Base-by-base conservation (phyloP, 2,888 invertebrate genomes). In the Hecatera dysodea region DNA sequence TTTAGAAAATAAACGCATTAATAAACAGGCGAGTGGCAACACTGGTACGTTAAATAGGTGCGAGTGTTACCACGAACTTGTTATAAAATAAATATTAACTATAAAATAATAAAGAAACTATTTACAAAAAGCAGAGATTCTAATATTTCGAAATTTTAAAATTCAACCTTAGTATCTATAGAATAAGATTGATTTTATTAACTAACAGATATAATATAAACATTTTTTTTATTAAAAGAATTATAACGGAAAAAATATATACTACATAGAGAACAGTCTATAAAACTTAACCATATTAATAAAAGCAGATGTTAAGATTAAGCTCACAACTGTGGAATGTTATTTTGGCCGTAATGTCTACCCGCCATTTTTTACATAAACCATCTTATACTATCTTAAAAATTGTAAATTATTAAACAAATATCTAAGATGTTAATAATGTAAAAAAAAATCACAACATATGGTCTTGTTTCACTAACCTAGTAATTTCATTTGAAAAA, bases 401-500 rank as follows among this genome's bases (percentile, higher is more conserved):
- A 12, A 9, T n/a, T 71, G 55, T 66, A 60, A 57, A 65, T 29
- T 71, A 69, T 66, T 61, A 50, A 17, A 11, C 66, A 59, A 70
- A 63, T 74, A 72, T 19, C 29, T 67, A 67, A 36, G 46, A 68
- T 24, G 71, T 73, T 66, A 72, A 73, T 76, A 78, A 62, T 78
- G 52, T 76, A 55, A 69, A 70, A 82, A n/a, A 36, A 75, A 72
- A 82, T 83, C 78, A 79, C 73, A 82, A 83, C 57, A n/a, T 79
- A 75, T 71, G 61, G 77, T 80, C 71, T 79, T 71, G 60, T 60
- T 75, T 64, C 62, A 72, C 79, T 42, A 71, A 67, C 70, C 73
- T 81, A 76, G 56, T 67, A 44, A 79, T 76, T 74, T 69, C 57
- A 82, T 63, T 70, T 42, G 8, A 68, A 75, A 75, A 81, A 75